A percentile compares a stretch with the other conserved stretches of the same genome.
These are phyloP conservation scores for Ornithoptera priamus DNA, from an alignment of 2,888 invertebrate species.

Conservation along the genomic window DNA sequence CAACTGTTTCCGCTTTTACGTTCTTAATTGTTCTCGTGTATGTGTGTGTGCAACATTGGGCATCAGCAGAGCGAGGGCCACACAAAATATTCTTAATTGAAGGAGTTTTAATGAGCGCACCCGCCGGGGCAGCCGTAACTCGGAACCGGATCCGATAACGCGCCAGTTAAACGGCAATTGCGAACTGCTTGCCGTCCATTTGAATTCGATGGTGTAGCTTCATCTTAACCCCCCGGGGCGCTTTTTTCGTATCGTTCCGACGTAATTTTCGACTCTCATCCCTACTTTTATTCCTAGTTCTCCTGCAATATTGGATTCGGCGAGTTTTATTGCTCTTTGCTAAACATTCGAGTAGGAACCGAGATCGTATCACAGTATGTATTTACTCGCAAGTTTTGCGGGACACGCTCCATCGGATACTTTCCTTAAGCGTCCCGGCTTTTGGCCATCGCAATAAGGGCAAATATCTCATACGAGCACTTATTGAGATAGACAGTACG, in stretches of 20 bases:
- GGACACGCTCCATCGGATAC: neutral
- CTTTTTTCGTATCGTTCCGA: constrained; percentile 42
- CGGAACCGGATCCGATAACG: neutral
- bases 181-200: constrained; percentile 34
- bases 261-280: constrained; percentile 52
- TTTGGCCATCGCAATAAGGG: neutral
- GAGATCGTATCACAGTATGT: constrained; percentile 26
- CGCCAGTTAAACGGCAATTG: constrained; percentile 3
- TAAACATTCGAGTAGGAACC: constrained; percentile 37
- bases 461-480: neutral
- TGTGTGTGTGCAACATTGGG: no score
- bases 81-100: neutral
- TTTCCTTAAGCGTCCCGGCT: neutral
- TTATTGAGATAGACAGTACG: no score
- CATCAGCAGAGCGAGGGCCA: no score
- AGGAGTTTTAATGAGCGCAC: constrained; percentile 4
- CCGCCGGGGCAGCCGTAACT: neutral
- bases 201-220: constrained; percentile 39
- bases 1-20: no score
- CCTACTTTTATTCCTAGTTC: constrained; percentile 42
- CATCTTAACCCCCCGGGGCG: constrained; percentile 45
- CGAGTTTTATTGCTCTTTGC: constrained; percentile 45
- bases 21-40: no score
- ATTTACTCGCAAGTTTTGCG: constrained; percentile 27
- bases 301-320: constrained; percentile 41